A percentile compares a stretch with the other conserved stretches of the same genome.
Evolutionary conservation across 2,113 vertebrate genomes (phyloP).

Genomic region (Chloropsis hardwickii): DNA sequence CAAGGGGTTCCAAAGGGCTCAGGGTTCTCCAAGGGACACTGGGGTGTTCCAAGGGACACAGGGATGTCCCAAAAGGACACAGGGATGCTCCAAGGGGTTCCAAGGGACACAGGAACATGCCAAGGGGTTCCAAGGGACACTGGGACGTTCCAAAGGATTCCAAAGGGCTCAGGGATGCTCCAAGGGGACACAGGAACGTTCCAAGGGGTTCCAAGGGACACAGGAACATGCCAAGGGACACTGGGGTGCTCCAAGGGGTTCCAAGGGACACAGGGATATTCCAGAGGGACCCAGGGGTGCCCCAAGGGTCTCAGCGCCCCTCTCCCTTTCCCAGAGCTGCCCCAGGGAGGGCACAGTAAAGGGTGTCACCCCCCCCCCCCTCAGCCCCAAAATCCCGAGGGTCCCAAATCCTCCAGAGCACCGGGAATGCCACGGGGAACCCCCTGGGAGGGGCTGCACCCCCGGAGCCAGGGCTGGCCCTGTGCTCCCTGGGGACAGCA

Average conservation of each 20-base stretch:
- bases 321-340: background rate
- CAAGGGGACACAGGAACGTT: no score
- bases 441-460: fast-evolving
- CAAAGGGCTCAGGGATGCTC: background rate
- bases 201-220: no score
- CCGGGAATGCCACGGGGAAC: fast-evolving
- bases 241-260: fast-evolving
- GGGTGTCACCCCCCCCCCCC: no score
- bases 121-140: no score
- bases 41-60: no score
- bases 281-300: background rate
- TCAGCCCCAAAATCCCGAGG: fast-evolving
- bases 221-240: no score
- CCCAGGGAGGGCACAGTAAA: background rate
- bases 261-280: background rate
- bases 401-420: background rate
- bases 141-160: no score
- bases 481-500: background rate
- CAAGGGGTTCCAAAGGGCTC: no score
- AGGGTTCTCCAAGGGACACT: no score
- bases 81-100: no score
- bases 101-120: no score
- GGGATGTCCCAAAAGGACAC: no score
- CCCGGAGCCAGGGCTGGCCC: fast-evolving
- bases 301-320: background rate